Evolutionary conservation across 2,113 vertebrate species (phyloP).

Genomic region (Rhombomys opimus): DNA sequence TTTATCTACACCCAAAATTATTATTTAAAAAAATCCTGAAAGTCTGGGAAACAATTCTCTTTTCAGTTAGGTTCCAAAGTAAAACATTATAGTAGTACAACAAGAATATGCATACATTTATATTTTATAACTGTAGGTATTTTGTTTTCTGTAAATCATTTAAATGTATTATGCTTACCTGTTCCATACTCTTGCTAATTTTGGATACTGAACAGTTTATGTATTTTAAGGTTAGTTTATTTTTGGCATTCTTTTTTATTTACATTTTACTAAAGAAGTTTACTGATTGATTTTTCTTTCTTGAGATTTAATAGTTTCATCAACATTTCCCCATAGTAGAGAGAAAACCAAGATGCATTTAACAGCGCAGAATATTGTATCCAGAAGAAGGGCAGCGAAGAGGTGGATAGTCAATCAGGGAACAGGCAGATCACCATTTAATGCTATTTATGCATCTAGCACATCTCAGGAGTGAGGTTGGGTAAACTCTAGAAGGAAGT

Average conservation of each 20-base stretch:
- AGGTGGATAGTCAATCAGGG: not conserved
- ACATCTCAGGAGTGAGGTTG: not conserved
- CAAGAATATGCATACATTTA: not conserved
- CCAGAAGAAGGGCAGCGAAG: not conserved
- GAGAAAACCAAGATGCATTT: not conserved
- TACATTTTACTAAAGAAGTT: conserved; percentile 33
- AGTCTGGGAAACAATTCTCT: conserved; percentile 36
- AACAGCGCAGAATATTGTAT: not conserved
- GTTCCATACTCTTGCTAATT: conserved; percentile 19
- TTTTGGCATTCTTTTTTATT: conserved; percentile 10
- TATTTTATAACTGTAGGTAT: not conserved
- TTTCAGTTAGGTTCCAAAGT: not conserved
- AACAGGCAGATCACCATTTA: not conserved
- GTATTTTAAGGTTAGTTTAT: conserved; percentile 49
- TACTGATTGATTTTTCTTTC: conserved; percentile 40
- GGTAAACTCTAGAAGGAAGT: not conserved
- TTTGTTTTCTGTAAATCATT: not conserved
- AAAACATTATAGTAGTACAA: not conserved
- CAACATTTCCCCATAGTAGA: conserved; percentile 30
- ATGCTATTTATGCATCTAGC: not conserved
- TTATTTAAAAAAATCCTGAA: conserved; percentile 19
- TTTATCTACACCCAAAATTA: not conserved
- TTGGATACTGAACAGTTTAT: not conserved
- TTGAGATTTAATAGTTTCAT: conserved; percentile 16
- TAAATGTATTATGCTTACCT: not conserved